A percentile compares a stretch with the other conserved stretches of the same genome.
phyloP scores from a whole-genome alignment of 2,888 invertebrate species.

The Mantis religiosa region DNA sequence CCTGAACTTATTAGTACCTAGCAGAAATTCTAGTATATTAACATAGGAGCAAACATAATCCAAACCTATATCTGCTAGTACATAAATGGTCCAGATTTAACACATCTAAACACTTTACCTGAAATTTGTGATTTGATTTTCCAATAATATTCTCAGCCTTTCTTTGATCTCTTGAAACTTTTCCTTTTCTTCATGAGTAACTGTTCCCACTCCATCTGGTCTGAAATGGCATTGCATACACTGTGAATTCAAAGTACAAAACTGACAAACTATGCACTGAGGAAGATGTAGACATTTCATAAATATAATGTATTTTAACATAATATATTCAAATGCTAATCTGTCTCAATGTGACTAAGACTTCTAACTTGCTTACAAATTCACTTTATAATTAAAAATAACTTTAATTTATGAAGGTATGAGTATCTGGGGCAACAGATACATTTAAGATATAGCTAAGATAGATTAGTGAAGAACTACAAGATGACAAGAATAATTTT shows the following conservation, averaged over 20 bases:
- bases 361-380: background rate
- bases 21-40: background rate
- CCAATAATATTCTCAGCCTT: conserved; percentile 82
- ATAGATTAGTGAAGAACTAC: background rate
- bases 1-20: background rate
- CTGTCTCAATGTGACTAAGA: background rate
- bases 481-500: background rate
- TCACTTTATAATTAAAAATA: background rate
- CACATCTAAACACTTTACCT: conserved; percentile 51
- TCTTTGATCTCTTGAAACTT: conserved; percentile 98
- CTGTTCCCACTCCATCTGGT: conserved; percentile 98
- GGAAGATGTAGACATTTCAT: background rate
- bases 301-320: background rate
- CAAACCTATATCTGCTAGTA: background rate
- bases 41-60: background rate
- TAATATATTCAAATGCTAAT: background rate
- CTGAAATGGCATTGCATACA: conserved; percentile 51
- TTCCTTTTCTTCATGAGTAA: conserved; percentile 96
- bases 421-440: background rate
- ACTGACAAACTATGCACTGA: conserved; percentile 14
- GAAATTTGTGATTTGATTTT: conserved; percentile 99
- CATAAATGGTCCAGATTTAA: background rate
- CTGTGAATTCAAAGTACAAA: conserved; percentile 25
- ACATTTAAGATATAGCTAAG: background rate
- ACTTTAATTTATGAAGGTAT: background rate